Base-by-base conservation (phyloP, 2,888 invertebrate genomes). In the Liposcelis brunnea region DNA sequence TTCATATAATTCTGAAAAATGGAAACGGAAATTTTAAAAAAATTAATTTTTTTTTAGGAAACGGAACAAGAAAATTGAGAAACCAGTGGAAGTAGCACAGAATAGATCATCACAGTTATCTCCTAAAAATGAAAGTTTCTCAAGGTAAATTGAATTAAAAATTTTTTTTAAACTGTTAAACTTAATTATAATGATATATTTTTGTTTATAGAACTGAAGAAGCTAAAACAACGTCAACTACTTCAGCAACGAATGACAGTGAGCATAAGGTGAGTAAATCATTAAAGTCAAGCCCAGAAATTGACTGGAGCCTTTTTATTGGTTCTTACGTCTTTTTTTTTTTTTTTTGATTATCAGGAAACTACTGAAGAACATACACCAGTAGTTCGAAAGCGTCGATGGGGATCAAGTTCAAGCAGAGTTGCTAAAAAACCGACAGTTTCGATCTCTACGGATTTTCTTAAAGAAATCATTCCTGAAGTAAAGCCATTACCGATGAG, bases 401-500 rank as follows among this genome's bases (percentile, higher is more conserved):
- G 67, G 67, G 66, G 66, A 33, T 59, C 59, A 11, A 58, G 60
- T 45, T 54, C 58, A 16, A 52, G 58, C 11, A 57, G 49, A n/a
- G 44, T 60, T 7, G 59, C 71, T 31, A 70, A 71, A 45, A 70
- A 73, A 47, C 75, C 76, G 45, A 72, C 77, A 18, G 67, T 80
- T 49, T 75, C 77, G 31, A 80, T 82, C 55, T 80, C 81, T 11
- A 78, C 80, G 15, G 80, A 80, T 63, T 71, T 80, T 32, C 64
- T 82, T 2, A 81, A 80, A 62, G 68, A 67, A 59, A 49, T 67
- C 32, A 65, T 67, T 35, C 68, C 67, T 43, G 68, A 66, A 46
- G 66, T 65, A 14, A 65, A 64, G 49, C 65, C 66, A 42, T 52
- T 66, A 44, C 56, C 66, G 1, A 58, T 61, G n/a, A 61, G 59